Conservation (phyloP, 1,140 invertebrate species). For the Caenorhabditis tropicalis region DNA sequence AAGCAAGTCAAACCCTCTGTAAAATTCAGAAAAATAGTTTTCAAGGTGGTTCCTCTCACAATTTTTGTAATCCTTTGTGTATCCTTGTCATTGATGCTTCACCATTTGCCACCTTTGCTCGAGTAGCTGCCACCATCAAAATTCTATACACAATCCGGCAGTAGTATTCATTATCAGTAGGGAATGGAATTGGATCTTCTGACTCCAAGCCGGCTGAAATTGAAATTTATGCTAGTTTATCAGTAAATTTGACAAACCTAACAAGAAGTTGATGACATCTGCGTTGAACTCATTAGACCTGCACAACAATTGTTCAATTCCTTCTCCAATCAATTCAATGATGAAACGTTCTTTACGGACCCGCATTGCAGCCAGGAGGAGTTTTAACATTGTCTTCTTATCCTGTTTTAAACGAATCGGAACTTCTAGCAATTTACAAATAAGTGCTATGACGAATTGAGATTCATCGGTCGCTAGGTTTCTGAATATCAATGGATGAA, state of each 20-base stretch:
- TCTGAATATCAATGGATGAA: background rate
- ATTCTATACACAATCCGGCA: background rate
- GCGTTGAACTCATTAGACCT: constrained; percentile 13
- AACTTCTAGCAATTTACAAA: background rate
- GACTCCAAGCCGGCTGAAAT: background rate
- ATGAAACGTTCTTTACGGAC: background rate
- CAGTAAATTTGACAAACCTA: background rate
- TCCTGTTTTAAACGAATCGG: constrained; percentile 1
- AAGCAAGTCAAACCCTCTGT: background rate
- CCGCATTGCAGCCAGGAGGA: background rate
- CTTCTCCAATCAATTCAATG: background rate
- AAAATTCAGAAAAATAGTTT: background rate
- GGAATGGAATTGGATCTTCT: background rate
- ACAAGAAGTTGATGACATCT: background rate
- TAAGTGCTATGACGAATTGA: background rate
- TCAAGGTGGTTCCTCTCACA: background rate
- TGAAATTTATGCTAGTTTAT: background rate
- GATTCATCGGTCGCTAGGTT: background rate
- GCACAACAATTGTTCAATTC: background rate
- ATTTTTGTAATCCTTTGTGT: background rate
- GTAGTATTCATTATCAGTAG: background rate
- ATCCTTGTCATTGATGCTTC: background rate
- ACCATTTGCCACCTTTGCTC: constrained; percentile 14
- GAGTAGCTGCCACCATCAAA: constrained; percentile 7
- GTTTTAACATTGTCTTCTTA: background rate